These are phyloP conservation scores for Prinia subflava DNA, from an alignment of 2,113 vertebrate genomes.

Conservation along the genomic window DNA sequence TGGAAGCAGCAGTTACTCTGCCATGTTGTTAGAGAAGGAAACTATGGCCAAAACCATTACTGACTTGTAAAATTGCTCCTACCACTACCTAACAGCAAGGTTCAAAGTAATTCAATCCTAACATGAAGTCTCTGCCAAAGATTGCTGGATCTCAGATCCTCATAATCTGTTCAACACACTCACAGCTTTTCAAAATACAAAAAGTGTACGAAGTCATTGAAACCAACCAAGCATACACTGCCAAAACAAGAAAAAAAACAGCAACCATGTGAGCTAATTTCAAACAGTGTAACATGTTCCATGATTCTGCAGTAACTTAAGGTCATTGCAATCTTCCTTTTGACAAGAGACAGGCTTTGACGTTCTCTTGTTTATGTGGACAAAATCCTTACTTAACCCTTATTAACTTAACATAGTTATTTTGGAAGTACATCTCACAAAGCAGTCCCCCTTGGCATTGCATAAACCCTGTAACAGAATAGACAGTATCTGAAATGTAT, in stretches of 20 bases:
- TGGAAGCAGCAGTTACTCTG: not conserved
- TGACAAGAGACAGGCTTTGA: not conserved
- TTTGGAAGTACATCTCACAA: not conserved
- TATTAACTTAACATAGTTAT: too few relatives aligned
- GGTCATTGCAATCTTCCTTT: not conserved
- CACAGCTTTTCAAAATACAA: not conserved
- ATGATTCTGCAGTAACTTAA: not conserved
- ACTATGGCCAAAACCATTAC: not conserved
- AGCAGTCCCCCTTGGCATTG: not conserved
- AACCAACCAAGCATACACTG: not conserved
- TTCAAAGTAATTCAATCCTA: not conserved
- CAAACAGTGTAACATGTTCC: not conserved
- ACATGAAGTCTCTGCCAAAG: not conserved
- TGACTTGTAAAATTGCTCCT: not conserved
- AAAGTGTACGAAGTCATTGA: not conserved
- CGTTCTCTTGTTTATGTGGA: not conserved
- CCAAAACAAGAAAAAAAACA: not conserved
- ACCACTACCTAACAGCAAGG: not conserved
- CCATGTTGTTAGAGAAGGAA: not conserved
- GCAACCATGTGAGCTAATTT: not conserved
- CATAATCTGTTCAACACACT: not conserved
- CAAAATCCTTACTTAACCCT: not conserved
- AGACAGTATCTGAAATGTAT: not conserved
- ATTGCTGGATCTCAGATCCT: not conserved
- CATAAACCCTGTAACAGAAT: not conserved